Evolutionary conservation across 2,797 vertebrate genomes (phyloP).

Genomic region (Holocentrus rufus): DNA sequence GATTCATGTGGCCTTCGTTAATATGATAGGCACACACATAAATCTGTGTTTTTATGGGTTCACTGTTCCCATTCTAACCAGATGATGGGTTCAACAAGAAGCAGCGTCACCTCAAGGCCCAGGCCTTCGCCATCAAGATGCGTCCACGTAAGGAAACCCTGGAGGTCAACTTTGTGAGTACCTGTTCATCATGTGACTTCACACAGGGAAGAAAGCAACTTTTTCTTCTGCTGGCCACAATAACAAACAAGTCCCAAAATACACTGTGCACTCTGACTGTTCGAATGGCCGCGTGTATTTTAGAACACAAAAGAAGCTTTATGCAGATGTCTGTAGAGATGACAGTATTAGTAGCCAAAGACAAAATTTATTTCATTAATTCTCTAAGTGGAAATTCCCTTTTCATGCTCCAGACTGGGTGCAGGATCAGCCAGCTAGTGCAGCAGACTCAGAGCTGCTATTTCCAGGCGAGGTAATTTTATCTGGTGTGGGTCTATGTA

Average conservation of each 20-base stretch:
- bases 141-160: slow-evolving; percentile 94
- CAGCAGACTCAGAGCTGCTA: background rate
- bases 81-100: slow-evolving; percentile 91
- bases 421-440: background rate
- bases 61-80: slow-evolving; percentile 47
- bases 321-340: no score
- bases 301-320: no score
- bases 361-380: no score
- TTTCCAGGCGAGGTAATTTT: background rate
- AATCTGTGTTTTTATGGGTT: background rate
- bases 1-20: background rate
- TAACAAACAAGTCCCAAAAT: background rate
- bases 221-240: background rate
- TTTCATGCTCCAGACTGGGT: no score
- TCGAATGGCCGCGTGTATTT: no score
- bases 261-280: no score
- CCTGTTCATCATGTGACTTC: background rate
- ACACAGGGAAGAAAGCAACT: background rate
- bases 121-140: slow-evolving; percentile 97
- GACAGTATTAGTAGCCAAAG: no score
- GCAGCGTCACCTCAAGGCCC: slow-evolving; percentile 91
- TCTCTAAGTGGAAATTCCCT: no score
- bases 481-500: background rate
- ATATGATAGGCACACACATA: no score
- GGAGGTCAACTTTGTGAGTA: slow-evolving; percentile 98